phyloP scores from a whole-genome alignment of 2,888 invertebrate genomes.

The Leptinotarsa rubiginosa region DNA sequence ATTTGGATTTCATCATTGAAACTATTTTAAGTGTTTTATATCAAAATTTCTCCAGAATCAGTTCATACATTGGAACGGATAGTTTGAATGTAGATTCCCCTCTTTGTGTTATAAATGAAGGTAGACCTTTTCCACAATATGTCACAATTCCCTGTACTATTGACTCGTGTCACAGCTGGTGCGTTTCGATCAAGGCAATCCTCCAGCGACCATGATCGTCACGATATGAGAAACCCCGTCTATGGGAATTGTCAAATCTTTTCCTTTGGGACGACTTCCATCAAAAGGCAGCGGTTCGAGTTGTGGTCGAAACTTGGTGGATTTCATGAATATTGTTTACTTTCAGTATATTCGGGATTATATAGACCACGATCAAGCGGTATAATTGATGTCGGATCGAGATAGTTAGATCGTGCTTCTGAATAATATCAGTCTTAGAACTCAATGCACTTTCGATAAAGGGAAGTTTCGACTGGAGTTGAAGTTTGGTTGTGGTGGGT shows the following conservation, averaged over 20 bases:
- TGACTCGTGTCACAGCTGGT: neutral
- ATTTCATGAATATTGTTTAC: constrained; percentile 2
- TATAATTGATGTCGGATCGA: neutral
- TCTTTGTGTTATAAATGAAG: too few species aligned
- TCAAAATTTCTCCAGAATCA: too few species aligned
- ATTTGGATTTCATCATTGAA: too few species aligned
- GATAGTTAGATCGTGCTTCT: neutral
- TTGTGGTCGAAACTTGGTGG: neutral
- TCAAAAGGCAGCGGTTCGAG: neutral
- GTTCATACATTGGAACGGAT: too few species aligned
- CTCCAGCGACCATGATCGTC: neutral
- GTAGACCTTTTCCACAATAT: too few species aligned
- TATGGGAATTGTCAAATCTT: neutral
- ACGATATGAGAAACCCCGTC: neutral
- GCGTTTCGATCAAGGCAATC: neutral
- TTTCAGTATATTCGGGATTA: neutral
- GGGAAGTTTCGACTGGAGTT: neutral
- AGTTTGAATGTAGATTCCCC: too few species aligned
- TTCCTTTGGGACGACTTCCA: neutral
- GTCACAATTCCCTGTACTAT: too few species aligned
- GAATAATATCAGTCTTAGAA: neutral
- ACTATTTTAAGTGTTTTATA: too few species aligned
- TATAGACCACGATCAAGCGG: neutral
- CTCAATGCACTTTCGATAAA: neutral
- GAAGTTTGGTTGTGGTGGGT: neutral